A percentile compares a stretch with the other conserved stretches of the same genome.
These are phyloP conservation scores for Sparidentex hasta DNA, from an alignment of 2,797 vertebrate species.

Conservation along the genomic window DNA sequence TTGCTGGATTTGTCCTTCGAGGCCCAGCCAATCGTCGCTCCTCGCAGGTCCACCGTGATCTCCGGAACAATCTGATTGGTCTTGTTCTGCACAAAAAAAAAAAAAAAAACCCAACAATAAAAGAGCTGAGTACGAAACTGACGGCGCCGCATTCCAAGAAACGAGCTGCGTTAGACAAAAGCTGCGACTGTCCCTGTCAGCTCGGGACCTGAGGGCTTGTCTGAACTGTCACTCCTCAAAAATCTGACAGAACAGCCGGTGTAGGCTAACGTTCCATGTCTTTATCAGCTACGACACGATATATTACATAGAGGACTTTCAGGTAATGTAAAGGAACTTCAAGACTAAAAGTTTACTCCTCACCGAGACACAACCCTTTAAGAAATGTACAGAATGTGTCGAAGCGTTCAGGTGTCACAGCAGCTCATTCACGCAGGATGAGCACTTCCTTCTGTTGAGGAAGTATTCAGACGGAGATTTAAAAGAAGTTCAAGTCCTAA, in stretches of 20 bases:
- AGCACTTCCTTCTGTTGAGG: neutral
- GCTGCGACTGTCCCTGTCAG: neutral
- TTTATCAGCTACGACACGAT: neutral
- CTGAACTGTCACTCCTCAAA: neutral
- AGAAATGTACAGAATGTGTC: slow-evolving; percentile 45
- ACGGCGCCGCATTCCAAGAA: slow-evolving; percentile 61
- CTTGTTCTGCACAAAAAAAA: slow-evolving; percentile 82
- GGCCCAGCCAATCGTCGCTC: slow-evolving; percentile 90
- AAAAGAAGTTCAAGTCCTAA: neutral
- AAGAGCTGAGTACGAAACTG: slow-evolving; percentile 51
- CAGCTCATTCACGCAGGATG: slow-evolving; percentile 9
- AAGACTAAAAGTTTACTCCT: neutral
- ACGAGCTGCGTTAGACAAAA: slow-evolving; percentile 47
- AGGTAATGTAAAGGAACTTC: neutral
- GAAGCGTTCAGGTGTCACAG: slow-evolving; percentile 18
- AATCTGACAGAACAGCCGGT: neutral
- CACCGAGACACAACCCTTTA: neutral
- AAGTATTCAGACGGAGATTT: neutral
- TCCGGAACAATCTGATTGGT: slow-evolving; percentile 91
- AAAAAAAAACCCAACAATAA: neutral
- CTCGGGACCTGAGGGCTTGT: slow-evolving; percentile 33
- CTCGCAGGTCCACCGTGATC: slow-evolving; percentile 89
- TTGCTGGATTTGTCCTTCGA: slow-evolving; percentile 95
- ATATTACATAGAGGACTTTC: accelerated
- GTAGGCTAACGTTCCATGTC: slow-evolving; percentile 2